Base-by-base conservation (phyloP, 2,113 vertebrate species). In the Struthidea cinerea region DNA sequence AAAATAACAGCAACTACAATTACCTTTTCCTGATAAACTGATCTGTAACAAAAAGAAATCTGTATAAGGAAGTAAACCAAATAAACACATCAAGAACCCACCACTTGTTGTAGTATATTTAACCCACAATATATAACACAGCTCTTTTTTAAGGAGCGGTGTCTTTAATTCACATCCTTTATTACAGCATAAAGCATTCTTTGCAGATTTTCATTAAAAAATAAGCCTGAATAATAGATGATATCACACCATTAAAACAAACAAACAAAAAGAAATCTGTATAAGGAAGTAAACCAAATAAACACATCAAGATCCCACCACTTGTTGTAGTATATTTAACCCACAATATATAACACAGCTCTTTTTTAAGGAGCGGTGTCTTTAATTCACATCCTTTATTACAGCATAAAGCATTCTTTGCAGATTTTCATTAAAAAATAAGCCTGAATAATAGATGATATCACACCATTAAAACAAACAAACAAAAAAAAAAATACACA, bases 1-100 rank as follows among this genome's bases (percentile, higher is more conserved):
- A 97, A 89, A 37, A 89, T 93, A 96, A 94, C 89, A 93, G 93
- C 94, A 97, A 70, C 37, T 96, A 94, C 94, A 95, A 30, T 92
- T 97, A 57, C 57, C 44, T 97, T 97, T 97, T 96, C 60, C 89
- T 91, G 89, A 93, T 92, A 94, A 94, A 96, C 13, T 70, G 42
- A 64, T 89, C 13, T 79, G 46, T 74, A 95, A 96, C 77, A 94
- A 93, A 97, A 97, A 95, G 26, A 80, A 93, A 74, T 30, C 42
- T 78, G 57, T 87, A 41, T 71, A 96, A 94, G 83, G 42, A 89
- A 95, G n/a, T 64, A 94, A 95, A 70, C 32, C 23, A 61, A 27
- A 35, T 11, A 59, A 78, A 37, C 13, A 53, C 50, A 70, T 17
- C 30, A 56, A 81, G 41, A 68, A 60, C 63, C n/a, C 18, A 2